Base-by-base conservation (phyloP, 2,888 invertebrate genomes). In the Synanthedon tipuliformis region DNA sequence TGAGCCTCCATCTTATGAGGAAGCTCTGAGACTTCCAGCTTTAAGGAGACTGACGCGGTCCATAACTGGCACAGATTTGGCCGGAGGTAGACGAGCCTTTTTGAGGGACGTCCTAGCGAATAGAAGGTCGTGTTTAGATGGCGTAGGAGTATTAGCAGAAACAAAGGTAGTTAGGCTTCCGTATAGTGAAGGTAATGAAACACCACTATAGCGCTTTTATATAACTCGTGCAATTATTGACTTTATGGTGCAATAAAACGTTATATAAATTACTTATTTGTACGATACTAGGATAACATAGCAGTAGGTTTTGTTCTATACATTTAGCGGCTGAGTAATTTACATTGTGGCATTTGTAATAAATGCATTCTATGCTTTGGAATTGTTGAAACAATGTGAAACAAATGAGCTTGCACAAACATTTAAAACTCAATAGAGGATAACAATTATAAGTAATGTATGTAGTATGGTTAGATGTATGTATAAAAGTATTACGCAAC, bases 1-100 rank as follows among this genome's bases (percentile, higher is more conserved):
- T 54, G 88, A 89, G 55, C 88, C 92, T 0, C 92, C 92, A 2
- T 82, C 90, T 27, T 92, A 91, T 61, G 92, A 91, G 68, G 91
- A 92, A 63, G 92, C 92, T 0, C 75, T 92, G 40, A 89, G 88
- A 63, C 81, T 90, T 57, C 90, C 91, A 15, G 89, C 89, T 1
- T 69, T 90, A 12, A 83, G 89, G 45, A 85, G 88, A 60, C 73
- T 91, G 50, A 88, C 90, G 4, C 81, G 90, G 58, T 91, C 91
- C 3, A 85, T 90, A 51, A 90, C 90, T 1, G 91, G 90, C 27
- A 89, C 89, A 48, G 88, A 88, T 59, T 69, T 88, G 54, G 84
- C 79, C n/a, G 85, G 86, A 40, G 73, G 85, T n/a, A 78, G 88
- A 53, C 72, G 85, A 61, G 87, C 85, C 11, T 88, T 88, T 59